phyloP scores from a whole-genome alignment of 53 echinoderm and acorn worm species.

The Holothuria scabra region DNA sequence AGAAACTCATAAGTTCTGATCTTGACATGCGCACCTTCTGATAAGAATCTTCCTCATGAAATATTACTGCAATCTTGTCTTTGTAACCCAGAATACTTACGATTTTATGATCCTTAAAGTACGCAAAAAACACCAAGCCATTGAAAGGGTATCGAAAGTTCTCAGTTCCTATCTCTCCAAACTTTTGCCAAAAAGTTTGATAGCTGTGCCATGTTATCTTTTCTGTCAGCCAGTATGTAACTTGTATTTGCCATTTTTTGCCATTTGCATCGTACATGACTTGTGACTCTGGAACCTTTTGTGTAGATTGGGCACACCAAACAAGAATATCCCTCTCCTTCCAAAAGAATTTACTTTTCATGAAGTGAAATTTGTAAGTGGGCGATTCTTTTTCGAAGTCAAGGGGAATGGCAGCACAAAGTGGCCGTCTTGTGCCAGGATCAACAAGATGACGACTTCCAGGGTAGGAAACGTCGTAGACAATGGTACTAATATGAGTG shows the following conservation, averaged over 20 bases:
- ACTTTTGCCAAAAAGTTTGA: not conserved
- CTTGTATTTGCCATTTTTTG: conserved; percentile 7
- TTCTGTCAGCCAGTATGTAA: conserved; percentile 7
- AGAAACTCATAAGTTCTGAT: not conserved
- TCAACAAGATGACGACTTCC: conserved; percentile 38
- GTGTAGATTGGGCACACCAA: conserved; percentile 28
- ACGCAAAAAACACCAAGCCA: conserved; percentile 26
- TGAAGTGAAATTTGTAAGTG: conserved; percentile 14
- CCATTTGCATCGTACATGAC: conserved; percentile 20
- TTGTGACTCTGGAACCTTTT: not conserved
- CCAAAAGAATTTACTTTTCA: conserved; percentile 37
- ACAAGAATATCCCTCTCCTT: not conserved
- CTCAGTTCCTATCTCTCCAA: not conserved
- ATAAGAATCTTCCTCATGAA: conserved; percentile 5
- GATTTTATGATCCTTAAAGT: conserved; percentile 19
- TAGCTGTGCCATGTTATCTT: conserved; percentile 7
- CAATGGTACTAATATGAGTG: conserved; percentile 32
- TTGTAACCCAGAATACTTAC: conserved; percentile 2
- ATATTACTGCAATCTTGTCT: not conserved
- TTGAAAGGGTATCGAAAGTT: not conserved
- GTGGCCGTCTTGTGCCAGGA: conserved; percentile 30
- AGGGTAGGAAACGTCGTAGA: conserved; percentile 2
- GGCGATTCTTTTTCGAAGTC: conserved; percentile 43
- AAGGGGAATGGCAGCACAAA: conserved; percentile 33
- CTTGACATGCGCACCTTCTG: not conserved